A percentile compares a stretch with the other conserved stretches of the same genome.
These are phyloP conservation scores for Willowsia nigromaculata DNA, from an alignment of 2,888 invertebrate genomes.

Conservation along the genomic window DNA sequence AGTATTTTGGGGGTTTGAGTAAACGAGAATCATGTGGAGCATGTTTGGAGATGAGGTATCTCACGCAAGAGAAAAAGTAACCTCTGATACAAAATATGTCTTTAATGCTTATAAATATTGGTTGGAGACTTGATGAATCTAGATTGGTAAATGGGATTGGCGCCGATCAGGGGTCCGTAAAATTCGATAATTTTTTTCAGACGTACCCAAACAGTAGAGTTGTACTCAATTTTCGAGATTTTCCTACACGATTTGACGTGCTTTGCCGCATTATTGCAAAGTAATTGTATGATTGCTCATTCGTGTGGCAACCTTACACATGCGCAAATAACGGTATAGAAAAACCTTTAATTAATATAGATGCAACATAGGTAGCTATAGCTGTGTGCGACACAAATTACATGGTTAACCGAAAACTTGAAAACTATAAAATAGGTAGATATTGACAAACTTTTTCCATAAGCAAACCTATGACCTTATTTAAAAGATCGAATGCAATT, in stretches of 20 bases:
- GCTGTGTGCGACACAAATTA: not conserved
- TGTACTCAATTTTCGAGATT: not conserved
- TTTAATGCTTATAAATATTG: not conserved
- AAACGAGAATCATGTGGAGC: constrained; percentile 36
- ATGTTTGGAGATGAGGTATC: not conserved
- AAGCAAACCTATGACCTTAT: too few species aligned
- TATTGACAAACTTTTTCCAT: too few species aligned
- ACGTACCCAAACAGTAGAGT: not conserved
- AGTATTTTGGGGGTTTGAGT: not conserved
- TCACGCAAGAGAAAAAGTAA: not conserved
- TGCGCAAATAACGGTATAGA: not conserved
- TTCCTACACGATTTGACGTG: too few species aligned
- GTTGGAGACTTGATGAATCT: constrained; percentile 24
- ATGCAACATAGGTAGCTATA: too few species aligned
- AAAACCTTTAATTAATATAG: too few species aligned
- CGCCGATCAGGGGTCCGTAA: constrained; percentile 64
- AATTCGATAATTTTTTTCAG: constrained; percentile 29
- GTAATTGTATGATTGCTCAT: not conserved
- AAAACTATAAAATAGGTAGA: too few species aligned
- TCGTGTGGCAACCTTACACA: not conserved
- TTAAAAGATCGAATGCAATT: too few species aligned
- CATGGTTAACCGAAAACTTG: too few species aligned
- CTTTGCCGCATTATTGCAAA: not conserved
- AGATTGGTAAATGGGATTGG: constrained; percentile 69
- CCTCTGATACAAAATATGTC: not conserved